Evolutionary conservation across 2,888 invertebrate genomes (phyloP), one percentile per base, ranked within the genome.

Genomic region (Alloscopus bannaensis): DNA sequence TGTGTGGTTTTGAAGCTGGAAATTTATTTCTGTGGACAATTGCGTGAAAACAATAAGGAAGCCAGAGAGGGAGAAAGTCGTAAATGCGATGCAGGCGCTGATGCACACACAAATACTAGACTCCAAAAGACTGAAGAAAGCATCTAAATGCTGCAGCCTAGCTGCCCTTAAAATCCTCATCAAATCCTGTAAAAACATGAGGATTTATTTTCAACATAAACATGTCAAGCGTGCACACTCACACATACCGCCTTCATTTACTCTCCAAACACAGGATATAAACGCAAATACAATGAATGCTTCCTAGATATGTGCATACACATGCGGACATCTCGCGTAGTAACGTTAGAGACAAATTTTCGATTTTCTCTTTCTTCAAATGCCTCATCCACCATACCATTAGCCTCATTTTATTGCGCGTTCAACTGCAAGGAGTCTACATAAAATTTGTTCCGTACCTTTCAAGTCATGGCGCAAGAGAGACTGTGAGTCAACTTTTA

Each of bases 191-290:
- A 70, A 60, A 70, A 70, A 69, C 69, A 69, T 42, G 60, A 70
- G 70, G 60, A 70, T 70, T 70, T 70, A 70, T 60, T 59, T 70
- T 60, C 60, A 28, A 60, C 60, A 70, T 70, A 70, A 70, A 70
- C 60, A 70, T 70, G 70, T 70, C 70, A 69, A 69, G 57, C 57
- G 42, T n/a, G 40, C 64, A 26, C n/a, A n/a, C 64, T 57, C 6
- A 36, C 55, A 57, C 57, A 69, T 69, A 69, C 69, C 57, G 55
- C 55, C 57, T 55, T 55, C 68, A 68, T 55, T 68, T 68, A 55
- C 40, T 68, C 52, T n/a, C n/a, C n/a, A n/a, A n/a, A n/a, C n/a
- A n/a, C n/a, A n/a, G n/a, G n/a, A n/a, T n/a, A n/a, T n/a, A n/a
- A n/a, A n/a, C n/a, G n/a, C n/a, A n/a, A n/a, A n/a, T n/a, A n/a